Percentiles rank a stretch among this genome's conserved stretches.
These are phyloP conservation scores for Drosophila pegasa DNA, from an alignment of 2,888 invertebrate species.

Conservation along the genomic window DNA sequence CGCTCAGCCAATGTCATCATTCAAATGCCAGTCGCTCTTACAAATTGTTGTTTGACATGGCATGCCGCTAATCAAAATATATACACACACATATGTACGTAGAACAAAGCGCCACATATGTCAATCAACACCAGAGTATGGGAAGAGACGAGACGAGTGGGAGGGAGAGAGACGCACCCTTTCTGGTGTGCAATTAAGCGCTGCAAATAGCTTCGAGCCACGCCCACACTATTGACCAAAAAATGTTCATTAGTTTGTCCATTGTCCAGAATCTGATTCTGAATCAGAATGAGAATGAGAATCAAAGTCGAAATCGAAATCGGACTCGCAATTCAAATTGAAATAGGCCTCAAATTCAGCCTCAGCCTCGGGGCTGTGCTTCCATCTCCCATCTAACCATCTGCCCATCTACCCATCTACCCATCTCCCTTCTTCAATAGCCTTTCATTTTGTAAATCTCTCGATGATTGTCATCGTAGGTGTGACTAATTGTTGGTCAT, in stretches of 20 bases:
- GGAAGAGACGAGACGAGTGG: not conserved
- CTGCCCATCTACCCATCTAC: not conserved
- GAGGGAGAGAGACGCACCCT: constrained; percentile 4
- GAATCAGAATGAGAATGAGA: constrained; percentile 22
- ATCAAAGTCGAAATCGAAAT: constrained; percentile 26
- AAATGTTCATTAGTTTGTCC: constrained; percentile 70
- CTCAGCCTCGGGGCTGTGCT: not conserved
- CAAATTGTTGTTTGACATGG: constrained; percentile 82
- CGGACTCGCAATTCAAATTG: constrained; percentile 34
- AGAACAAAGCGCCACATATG: constrained; percentile 42
- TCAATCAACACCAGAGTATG: constrained; percentile 46
- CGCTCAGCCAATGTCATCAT: constrained; percentile 70
- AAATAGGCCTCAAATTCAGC: constrained; percentile 8
- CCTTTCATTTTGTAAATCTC: constrained; percentile 65
- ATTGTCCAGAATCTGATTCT: constrained; percentile 54
- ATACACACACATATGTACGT: constrained; percentile 17
- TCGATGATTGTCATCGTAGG: constrained; percentile 79
- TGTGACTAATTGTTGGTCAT: constrained; percentile 80
- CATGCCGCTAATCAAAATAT: constrained; percentile 80
- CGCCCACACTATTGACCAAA: constrained; percentile 38
- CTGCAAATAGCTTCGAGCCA: constrained; percentile 35
- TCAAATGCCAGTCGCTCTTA: constrained; percentile 74
- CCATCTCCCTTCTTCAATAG: not conserved
- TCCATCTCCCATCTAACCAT: not conserved
- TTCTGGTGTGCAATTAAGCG: constrained; percentile 50